These are phyloP conservation scores for Bubo bubo DNA, from an alignment of 2,113 vertebrate genomes.

Conservation along the genomic window DNA sequence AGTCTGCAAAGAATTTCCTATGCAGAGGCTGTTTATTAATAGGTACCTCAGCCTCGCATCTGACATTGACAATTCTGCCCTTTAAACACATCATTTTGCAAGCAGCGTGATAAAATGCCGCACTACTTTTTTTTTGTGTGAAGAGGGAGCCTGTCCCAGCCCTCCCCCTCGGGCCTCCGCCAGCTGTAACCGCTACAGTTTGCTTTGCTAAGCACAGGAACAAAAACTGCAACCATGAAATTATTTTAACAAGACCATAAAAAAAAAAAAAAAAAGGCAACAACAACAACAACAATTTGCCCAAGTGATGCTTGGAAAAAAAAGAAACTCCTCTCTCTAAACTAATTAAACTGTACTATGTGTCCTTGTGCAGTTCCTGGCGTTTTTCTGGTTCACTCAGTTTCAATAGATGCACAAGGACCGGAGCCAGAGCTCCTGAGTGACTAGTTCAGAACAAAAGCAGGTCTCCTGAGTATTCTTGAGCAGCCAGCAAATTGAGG, in stretches of 20 bases:
- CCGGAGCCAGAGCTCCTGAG: slow-evolving; percentile 72
- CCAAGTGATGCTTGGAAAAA: slow-evolving; percentile 67
- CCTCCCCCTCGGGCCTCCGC: slow-evolving; percentile 20
- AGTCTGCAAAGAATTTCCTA: slow-evolving; percentile 71
- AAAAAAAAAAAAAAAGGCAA: background rate
- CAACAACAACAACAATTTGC: slow-evolving; percentile 56
- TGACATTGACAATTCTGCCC: slow-evolving; percentile 70
- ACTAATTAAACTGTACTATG: slow-evolving; percentile 78
- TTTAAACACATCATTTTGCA: slow-evolving; percentile 69
- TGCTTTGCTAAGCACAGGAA: slow-evolving; percentile 71
- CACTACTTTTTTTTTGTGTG: background rate
- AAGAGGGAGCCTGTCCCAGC: slow-evolving; percentile 20
- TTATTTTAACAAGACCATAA: slow-evolving; percentile 74
- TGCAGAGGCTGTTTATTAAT: slow-evolving; percentile 74
- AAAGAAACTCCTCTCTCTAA: slow-evolving; percentile 55
- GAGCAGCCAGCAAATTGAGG: slow-evolving; percentile 70
- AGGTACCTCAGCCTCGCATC: slow-evolving; percentile 56
- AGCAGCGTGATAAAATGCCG: slow-evolving; percentile 60
- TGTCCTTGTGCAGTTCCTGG: slow-evolving; percentile 75
- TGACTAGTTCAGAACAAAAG: slow-evolving; percentile 77
- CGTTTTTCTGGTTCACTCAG: slow-evolving; percentile 77
- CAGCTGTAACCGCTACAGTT: slow-evolving; percentile 42
- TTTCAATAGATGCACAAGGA: slow-evolving; percentile 73
- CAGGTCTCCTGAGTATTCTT: slow-evolving; percentile 71
- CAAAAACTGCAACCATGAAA: slow-evolving; percentile 73